Evolutionary conservation across 1,140 invertebrate species (phyloP).

Genomic region (Copidosoma floridanum): DNA sequence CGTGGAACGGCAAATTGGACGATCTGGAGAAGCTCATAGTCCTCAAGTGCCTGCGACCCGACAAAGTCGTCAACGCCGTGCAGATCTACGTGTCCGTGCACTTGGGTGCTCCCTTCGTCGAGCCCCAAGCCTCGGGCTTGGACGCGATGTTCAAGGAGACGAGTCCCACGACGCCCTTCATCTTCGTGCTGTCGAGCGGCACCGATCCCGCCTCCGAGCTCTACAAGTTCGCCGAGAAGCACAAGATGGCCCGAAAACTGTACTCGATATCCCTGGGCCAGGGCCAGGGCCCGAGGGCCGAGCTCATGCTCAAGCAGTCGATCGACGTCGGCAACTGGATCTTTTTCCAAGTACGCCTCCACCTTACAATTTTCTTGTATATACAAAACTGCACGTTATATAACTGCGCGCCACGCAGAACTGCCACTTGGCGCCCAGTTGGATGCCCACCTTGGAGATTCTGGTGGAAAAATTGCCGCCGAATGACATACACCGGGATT

Average conservation of each 20-base stretch:
- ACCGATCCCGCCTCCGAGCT: conserved; percentile 69
- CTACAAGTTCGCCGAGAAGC: conserved; percentile 65
- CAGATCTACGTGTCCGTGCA: conserved; percentile 63
- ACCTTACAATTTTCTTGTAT: not conserved
- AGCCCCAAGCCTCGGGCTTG: conserved; percentile 68
- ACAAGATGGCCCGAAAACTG: conserved; percentile 60
- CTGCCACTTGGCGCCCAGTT: conserved; percentile 72
- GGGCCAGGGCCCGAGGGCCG: conserved; percentile 67
- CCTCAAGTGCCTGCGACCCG: conserved; percentile 70
- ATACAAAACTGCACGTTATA: no score
- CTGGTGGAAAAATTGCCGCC: conserved; percentile 59
- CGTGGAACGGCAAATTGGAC: conserved; percentile 57
- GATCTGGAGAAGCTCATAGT: conserved; percentile 70
- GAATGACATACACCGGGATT: conserved; percentile 60
- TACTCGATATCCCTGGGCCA: conserved; percentile 71
- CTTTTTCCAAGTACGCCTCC: conserved; percentile 57
- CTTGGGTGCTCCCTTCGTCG: conserved; percentile 65
- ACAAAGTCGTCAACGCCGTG: conserved; percentile 72
- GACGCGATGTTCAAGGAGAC: conserved; percentile 66
- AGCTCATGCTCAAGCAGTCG: conserved; percentile 63
- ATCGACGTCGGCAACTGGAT: conserved; percentile 66
- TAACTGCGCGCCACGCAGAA: no score
- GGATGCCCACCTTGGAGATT: conserved; percentile 66
- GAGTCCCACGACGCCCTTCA: conserved; percentile 60
- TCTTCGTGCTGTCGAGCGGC: conserved; percentile 72